Evolutionary conservation across 2,797 vertebrate genomes (phyloP).

Genomic region (Gymnoscopelus microlampas): DNA sequence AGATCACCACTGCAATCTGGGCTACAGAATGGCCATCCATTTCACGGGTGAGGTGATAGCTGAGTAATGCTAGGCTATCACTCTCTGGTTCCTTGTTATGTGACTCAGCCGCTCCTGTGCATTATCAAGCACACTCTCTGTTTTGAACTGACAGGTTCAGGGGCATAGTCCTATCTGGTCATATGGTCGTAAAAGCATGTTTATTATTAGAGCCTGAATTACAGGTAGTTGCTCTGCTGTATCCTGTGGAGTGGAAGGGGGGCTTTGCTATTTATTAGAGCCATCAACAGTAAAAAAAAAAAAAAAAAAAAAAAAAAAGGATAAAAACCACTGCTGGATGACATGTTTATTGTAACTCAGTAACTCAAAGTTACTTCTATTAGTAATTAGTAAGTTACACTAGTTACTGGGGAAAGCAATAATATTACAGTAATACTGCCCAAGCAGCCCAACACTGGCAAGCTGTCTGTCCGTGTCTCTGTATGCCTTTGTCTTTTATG

Average conservation of each 20-base stretch:
- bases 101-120: slow-evolving; percentile 14
- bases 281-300: no score
- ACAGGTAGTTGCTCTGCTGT: not conserved
- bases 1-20: slow-evolving; percentile 30
- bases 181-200: slow-evolving; percentile 17
- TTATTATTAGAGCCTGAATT: slow-evolving; percentile 11
- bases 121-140: not conserved
- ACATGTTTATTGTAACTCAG: no score
- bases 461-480: no score
- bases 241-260: not conserved
- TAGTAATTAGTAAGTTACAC: no score
- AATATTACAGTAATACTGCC: no score
- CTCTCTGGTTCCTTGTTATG: slow-evolving; percentile 15
- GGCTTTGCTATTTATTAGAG: no score
- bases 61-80: slow-evolving; percentile 31
- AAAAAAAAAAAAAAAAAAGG: no score
- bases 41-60: slow-evolving; percentile 41
- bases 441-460: no score
- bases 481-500: no score
- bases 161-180: slow-evolving; percentile 15
- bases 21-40: slow-evolving; percentile 39
- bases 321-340: no score
- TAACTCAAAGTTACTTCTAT: no score
- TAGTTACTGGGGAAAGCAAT: no score
- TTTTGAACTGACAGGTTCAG: slow-evolving; percentile 12